Evolutionary conservation across 2,113 vertebrate genomes (phyloP), one percentile per base, ranked within the genome.

Genomic region (Apeltes quadracus): DNA sequence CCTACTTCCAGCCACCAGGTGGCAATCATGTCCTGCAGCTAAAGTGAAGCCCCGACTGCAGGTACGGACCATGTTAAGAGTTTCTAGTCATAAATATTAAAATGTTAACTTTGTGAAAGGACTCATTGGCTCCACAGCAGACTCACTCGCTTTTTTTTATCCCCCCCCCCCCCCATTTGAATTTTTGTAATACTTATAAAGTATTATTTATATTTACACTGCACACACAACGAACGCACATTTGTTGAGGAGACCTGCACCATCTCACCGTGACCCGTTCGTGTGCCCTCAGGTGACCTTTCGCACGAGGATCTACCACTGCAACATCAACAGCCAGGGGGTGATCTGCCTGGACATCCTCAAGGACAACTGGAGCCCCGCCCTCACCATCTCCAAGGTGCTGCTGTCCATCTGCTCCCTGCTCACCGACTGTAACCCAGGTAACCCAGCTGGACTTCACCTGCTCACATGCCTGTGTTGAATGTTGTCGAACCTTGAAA

Each of bases 311-410:
- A 98, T 98, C 92, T 98, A 98, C 84, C 97, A 98, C 93, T 98
- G 97, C 91, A 98, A 98, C 78, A 98, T 98, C 84, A 98, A 98
- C 94, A 98, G 97, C 86, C 97, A 98, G 93, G 97, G 97, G 0
- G 96, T 98, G 87, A 98, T 98, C 93, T 98, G 96, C 54, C 94
- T 98, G 94, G 96, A 98, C 89, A 98, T 98, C 90, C 93, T 98
- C 82, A 98, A 98, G 81, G 97, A 98, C 90, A 98, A 96, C 87
- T 97, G 96, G 96, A 97, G 96, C 79, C 96, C 96, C 25, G 96
- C 96, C 0, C 93, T 97, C 84, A 97, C 96, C 82, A 96, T 97
- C 92, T 96, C 96, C 87, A 97, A 97, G 94, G 96, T 98, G 81
- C 94, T 98, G 78, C 95, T 98, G 67, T 98, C 96, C 86, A 98